phyloP scores from a whole-genome alignment of 2,797 vertebrate species.

The Siniperca obscura region DNA sequence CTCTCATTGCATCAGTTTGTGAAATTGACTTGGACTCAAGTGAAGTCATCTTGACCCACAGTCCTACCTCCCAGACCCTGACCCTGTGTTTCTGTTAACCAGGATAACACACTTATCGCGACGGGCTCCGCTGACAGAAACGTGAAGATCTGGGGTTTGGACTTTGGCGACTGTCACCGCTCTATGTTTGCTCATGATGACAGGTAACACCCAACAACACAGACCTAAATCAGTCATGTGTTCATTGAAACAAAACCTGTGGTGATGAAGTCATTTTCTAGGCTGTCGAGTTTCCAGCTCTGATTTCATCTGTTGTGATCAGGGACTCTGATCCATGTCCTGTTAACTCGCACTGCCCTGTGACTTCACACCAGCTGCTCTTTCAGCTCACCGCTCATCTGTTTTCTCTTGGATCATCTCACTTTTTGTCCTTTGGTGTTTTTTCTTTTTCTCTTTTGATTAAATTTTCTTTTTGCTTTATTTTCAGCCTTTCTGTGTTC shows the following conservation, averaged over 20 bases:
- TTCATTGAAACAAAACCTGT: background rate
- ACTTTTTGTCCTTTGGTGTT: background rate
- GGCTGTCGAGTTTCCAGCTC: slow-evolving; percentile 29
- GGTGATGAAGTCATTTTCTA: slow-evolving; percentile 26
- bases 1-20: background rate
- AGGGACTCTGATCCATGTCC: slow-evolving; percentile 34
- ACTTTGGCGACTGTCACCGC: slow-evolving; percentile 97
- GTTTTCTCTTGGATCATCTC: slow-evolving; percentile 25
- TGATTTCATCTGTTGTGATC: slow-evolving; percentile 55
- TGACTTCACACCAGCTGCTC: slow-evolving; percentile 70
- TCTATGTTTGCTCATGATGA: slow-evolving; percentile 98
- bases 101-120: slow-evolving; percentile 93
- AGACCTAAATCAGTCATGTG: background rate
- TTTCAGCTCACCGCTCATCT: slow-evolving; percentile 51
- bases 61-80: background rate
- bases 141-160: slow-evolving; percentile 98
- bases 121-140: slow-evolving; percentile 97
- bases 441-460: background rate
- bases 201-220: slow-evolving; percentile 84
- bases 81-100: slow-evolving; percentile 22
- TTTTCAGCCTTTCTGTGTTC: background rate
- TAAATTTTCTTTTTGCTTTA: background rate
- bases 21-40: background rate
- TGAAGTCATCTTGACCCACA: background rate
- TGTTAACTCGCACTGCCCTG: slow-evolving; percentile 11